Conservation (phyloP, 1,140 invertebrate species). For the Leptinotarsa texana region DNA sequence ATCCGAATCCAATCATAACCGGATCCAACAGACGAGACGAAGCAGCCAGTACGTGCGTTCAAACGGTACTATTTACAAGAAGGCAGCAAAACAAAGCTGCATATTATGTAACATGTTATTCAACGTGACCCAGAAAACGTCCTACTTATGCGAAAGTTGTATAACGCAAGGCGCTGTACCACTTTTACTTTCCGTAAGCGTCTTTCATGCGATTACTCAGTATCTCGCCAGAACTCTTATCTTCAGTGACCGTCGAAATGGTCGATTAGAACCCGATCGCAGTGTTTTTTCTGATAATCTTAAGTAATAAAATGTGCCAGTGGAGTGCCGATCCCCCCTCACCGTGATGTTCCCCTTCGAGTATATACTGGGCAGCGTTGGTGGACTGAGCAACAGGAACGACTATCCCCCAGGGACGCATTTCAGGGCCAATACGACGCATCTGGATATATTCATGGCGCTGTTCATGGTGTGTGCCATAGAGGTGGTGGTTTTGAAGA, state of each 20-base stretch:
- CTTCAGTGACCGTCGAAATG: background rate
- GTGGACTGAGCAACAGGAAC: slow-evolving; percentile 30
- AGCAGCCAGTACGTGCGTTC: background rate
- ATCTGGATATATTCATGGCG: slow-evolving; percentile 52
- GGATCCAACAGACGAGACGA: background rate
- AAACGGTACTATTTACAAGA: slow-evolving; percentile 6
- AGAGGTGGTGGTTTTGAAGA: slow-evolving; percentile 52
- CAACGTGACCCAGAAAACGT: slow-evolving; percentile 31
- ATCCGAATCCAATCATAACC: no score
- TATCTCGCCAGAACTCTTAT: slow-evolving; percentile 11
- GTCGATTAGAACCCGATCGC: background rate
- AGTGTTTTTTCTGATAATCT: no score
- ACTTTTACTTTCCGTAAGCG: slow-evolving; percentile 40
- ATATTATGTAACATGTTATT: slow-evolving; percentile 34
- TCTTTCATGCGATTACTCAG: slow-evolving; percentile 7
- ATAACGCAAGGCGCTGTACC: slow-evolving; percentile 16
- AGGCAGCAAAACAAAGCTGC: slow-evolving; percentile 16
- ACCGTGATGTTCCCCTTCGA: slow-evolving; percentile 28
- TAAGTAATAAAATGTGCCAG: background rate
- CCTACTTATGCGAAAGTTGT: slow-evolving; percentile 39
- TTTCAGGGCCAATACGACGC: slow-evolving; percentile 36
- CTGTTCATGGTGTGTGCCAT: slow-evolving; percentile 53
- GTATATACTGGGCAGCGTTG: slow-evolving; percentile 30
- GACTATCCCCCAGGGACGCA: slow-evolving; percentile 41
- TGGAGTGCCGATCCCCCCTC: background rate